Percentiles rank a stretch among this genome's conserved stretches.
These are phyloP conservation scores for Dendrolimus pini DNA, from an alignment of 2,888 invertebrate genomes.

Conservation along the genomic window DNA sequence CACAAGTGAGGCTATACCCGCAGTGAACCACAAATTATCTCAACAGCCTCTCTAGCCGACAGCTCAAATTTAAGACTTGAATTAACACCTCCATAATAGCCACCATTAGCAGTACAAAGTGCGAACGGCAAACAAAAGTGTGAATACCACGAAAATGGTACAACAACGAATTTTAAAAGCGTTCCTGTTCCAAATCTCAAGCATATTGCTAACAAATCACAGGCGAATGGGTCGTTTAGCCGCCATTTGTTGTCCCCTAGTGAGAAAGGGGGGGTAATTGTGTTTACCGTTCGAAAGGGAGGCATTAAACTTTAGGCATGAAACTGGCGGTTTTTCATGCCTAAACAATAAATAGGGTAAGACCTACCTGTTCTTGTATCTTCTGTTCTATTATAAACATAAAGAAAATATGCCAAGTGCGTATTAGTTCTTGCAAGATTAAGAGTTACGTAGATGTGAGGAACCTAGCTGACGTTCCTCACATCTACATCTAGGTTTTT, in stretches of 20 bases:
- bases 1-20: no score
- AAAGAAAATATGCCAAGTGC: no score
- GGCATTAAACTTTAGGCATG: not conserved
- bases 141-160: slow-evolving; percentile 27
- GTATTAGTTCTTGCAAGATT: no score
- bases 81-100: slow-evolving; percentile 8
- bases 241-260: slow-evolving; percentile 62
- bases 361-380: no score
- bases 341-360: no score
- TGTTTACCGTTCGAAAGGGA: slow-evolving; percentile 32
- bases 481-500: no score
- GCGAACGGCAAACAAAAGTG: slow-evolving; percentile 26
- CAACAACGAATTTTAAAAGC: slow-evolving; percentile 48
- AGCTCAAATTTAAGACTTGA: not conserved
- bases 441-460: no score
- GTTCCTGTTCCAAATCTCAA: slow-evolving; percentile 65
- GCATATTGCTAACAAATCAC: slow-evolving; percentile 76
- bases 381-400: no score
- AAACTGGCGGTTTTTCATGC: not conserved
- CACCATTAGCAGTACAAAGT: slow-evolving; percentile 12
- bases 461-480: no score
- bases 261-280: slow-evolving; percentile 54
- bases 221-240: slow-evolving; percentile 73
- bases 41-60: not conserved
- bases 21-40: no score